phyloP scores from a whole-genome alignment of 1,140 invertebrate species.

The Zaprionus africanus region DNA sequence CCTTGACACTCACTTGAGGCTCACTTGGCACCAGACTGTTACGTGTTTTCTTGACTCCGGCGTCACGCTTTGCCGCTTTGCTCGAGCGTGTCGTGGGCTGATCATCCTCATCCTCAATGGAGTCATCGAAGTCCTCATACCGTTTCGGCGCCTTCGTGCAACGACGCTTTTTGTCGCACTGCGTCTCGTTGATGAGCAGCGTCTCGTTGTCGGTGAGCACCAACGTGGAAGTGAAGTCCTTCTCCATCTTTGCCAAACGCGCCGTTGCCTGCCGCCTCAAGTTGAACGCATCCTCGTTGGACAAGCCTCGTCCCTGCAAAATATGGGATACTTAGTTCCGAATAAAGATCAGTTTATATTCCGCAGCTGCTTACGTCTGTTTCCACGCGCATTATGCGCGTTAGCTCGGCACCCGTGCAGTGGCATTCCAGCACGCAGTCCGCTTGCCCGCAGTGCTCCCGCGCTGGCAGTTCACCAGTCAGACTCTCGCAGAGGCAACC shows the following conservation, averaged over 20 bases:
- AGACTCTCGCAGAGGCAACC: conserved; percentile 78
- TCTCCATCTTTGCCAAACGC: conserved; percentile 78
- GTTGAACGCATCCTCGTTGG: conserved; percentile 79
- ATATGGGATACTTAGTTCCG: background rate
- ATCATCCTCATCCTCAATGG: conserved; percentile 58
- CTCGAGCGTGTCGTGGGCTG: background rate
- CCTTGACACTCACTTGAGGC: conserved; percentile 49
- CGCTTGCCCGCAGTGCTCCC: conserved; percentile 69
- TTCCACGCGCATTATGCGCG: conserved; percentile 70
- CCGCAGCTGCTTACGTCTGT: conserved; percentile 53
- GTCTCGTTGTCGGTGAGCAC: conserved; percentile 81
- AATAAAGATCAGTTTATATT: conserved; percentile 17
- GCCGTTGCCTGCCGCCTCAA: conserved; percentile 76
- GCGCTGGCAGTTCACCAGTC: conserved; percentile 43
- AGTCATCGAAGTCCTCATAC: conserved; percentile 75
- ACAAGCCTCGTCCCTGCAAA: conserved; percentile 66
- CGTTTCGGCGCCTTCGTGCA: conserved; percentile 80
- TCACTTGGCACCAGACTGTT: conserved; percentile 5
- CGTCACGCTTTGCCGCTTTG: conserved; percentile 13
- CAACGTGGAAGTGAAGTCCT: conserved; percentile 80
- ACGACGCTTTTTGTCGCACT: conserved; percentile 79
- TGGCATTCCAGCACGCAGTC: conserved; percentile 69
- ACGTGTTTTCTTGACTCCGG: background rate
- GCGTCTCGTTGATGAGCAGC: conserved; percentile 73
- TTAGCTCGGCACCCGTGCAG: conserved; percentile 58